Evolutionary conservation across 2,113 vertebrate species (phyloP), one percentile per base, ranked within the genome.

Genomic region (Girardinichthys multiradiatus): DNA sequence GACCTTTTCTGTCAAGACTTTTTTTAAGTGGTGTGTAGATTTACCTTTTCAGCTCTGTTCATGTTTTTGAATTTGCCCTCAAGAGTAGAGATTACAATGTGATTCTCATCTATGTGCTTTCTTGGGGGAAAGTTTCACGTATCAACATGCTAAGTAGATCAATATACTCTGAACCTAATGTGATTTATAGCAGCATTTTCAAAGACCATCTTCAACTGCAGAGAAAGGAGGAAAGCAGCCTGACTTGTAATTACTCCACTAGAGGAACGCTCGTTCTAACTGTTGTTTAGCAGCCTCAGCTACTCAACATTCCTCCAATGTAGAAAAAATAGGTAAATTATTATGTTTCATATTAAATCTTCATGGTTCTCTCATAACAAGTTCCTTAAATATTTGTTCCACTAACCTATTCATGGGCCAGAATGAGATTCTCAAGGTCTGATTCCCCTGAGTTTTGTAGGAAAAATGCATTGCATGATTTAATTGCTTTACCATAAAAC

Each of bases 241-340:
- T 72, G 60, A 67, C 83, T 68, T 62, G 65, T 86, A 76, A 76
- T 83, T 83, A 76, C 57, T 80, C 77, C 28, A 60, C 57, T 72
- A 37, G 10, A 69, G 64, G 57, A 75, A 67, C 70, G 73, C 27
- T 76, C 68, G 76, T 93, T 91, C 93, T 26, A 80, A 73, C 61
- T 31, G 37, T 70, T 80, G 69, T 80, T 77, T 80, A 64, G 64
- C 77, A 62, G 30, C 68, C 31, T 33, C 59, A 68, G 59, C 72
- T 66, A 81, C 70, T 63, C 15, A 13, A 48, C 73, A 76, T 66
- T 71, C 64, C 51, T 39, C n/a, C 30, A 68, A 51, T 35, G 33
- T 63, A 26, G 64, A 81, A 30, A 39, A 72, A 81, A 74, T 67
- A 80, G 76, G 70, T 68, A 70, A 76, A 86, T 78, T 69, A 68